These are phyloP conservation scores for Ceratoteleas bidentatus DNA, from an alignment of 1,140 invertebrate genomes.

Conservation along the genomic window DNA sequence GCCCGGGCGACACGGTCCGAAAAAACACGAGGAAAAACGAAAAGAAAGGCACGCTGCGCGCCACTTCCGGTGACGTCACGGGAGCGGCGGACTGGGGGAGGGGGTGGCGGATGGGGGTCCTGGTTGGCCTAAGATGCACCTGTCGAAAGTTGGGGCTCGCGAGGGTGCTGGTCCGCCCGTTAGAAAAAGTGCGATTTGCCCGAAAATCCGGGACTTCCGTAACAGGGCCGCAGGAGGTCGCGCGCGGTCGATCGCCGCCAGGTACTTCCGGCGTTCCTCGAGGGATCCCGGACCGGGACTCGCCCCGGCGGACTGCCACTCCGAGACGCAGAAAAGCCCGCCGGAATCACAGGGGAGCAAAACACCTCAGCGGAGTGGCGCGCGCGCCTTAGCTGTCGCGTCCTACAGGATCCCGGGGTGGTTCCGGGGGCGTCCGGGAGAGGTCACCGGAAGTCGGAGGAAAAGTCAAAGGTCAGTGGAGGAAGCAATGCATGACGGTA, in stretches of 20 bases:
- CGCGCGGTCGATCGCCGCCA: conserved; percentile 39
- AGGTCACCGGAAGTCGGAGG: too few species aligned
- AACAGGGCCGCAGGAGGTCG: conserved; percentile 69
- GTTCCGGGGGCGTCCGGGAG: too few species aligned
- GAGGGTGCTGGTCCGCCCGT: conserved; percentile 62
- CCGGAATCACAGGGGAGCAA: conserved; percentile 76
- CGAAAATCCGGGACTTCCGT: conserved; percentile 75
- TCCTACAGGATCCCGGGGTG: too few species aligned
- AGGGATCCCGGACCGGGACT: conserved; percentile 48
- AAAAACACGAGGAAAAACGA: conserved; percentile 2
- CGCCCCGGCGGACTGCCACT: conserved; percentile 13
- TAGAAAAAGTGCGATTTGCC: conserved; percentile 77
- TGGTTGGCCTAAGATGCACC: conserved; percentile 30
- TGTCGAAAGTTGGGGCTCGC: conserved; percentile 49
- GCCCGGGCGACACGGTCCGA: neutral
- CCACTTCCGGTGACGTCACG: neutral
- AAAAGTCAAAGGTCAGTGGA: too few species aligned
- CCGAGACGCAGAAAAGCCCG: conserved; percentile 71
- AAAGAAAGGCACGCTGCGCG: neutral
- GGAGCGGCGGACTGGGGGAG: too few species aligned
- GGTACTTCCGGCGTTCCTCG: conserved; percentile 46
- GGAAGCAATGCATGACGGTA: too few species aligned
- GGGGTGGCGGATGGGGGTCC: too few species aligned
- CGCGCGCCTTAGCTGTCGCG: neutral
- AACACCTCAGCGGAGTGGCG: conserved; percentile 29